phyloP scores from a whole-genome alignment of 2,113 vertebrate genomes.

The Alosa alosa region DNA sequence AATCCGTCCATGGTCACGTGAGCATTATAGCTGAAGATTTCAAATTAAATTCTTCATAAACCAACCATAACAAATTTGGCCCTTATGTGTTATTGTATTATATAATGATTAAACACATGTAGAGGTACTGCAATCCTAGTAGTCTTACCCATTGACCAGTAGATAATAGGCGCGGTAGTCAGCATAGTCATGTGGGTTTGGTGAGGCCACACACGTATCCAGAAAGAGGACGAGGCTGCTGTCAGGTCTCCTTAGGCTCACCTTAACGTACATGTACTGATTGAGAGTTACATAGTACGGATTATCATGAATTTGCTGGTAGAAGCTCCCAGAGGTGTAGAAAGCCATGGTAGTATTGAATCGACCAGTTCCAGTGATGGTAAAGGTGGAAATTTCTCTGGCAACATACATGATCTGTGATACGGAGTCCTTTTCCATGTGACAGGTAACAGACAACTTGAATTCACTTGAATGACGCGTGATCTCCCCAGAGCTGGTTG shows the following conservation, averaged over 20 bases:
- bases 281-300: slow-evolving; percentile 76
- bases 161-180: slow-evolving; percentile 67
- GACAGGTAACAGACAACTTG: slow-evolving; percentile 70
- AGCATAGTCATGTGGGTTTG: slow-evolving; percentile 64
- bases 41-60: background rate
- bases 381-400: slow-evolving; percentile 45
- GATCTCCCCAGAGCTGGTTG: slow-evolving; percentile 55
- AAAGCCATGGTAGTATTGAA: slow-evolving; percentile 78
- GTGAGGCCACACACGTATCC: slow-evolving; percentile 77
- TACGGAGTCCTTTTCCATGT: slow-evolving; percentile 76
- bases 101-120: background rate
- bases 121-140: background rate
- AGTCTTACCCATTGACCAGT: slow-evolving; percentile 77
- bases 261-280: slow-evolving; percentile 75
- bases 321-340: slow-evolving; percentile 72
- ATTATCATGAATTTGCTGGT: slow-evolving; percentile 52
- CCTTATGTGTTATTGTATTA: background rate
- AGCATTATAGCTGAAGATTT: background rate
- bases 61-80: too few species aligned
- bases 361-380: slow-evolving; percentile 60
- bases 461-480: slow-evolving; percentile 65
- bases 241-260: slow-evolving; percentile 62
- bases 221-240: slow-evolving; percentile 70
- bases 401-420: slow-evolving; percentile 74
- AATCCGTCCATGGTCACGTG: too few species aligned